These are phyloP conservation scores for Holothuria leucospilota DNA, from an alignment of 53 echinoderm and acorn worm genomes.

Conservation along the genomic window DNA sequence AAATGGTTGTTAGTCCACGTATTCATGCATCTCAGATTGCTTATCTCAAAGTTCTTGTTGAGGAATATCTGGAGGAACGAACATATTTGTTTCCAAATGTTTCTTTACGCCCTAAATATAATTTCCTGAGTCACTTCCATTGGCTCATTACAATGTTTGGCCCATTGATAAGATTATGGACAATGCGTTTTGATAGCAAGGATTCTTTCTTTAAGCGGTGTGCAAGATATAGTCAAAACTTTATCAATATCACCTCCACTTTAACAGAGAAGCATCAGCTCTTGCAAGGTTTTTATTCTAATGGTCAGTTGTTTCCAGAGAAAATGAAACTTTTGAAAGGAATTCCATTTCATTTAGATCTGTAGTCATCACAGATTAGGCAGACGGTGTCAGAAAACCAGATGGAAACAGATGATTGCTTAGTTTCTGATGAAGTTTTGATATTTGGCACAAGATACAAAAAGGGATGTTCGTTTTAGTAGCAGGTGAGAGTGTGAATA, in stretches of 20 bases:
- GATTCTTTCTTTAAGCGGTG: slow-evolving; percentile 22
- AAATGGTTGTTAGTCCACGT: slow-evolving; percentile 50
- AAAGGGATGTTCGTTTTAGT: no score
- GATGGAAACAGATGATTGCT: no score
- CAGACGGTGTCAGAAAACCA: no score
- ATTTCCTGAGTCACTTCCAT: slow-evolving; percentile 53
- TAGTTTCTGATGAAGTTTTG: no score
- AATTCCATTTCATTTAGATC: no score
- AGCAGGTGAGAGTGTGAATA: no score
- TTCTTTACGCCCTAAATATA: slow-evolving; percentile 66
- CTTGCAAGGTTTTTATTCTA: slow-evolving; percentile 42
- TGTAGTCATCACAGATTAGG: no score
- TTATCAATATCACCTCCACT: slow-evolving; percentile 29
- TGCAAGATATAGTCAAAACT: background rate
- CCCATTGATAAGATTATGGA: slow-evolving; percentile 3
- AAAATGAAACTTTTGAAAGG: background rate
- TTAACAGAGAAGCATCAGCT: slow-evolving; percentile 47
- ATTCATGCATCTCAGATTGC: slow-evolving; percentile 60
- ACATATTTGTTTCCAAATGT: slow-evolving; percentile 52
- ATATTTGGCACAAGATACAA: no score
- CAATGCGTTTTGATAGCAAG: slow-evolving; percentile 5
- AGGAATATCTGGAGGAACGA: slow-evolving; percentile 67
- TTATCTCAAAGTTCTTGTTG: slow-evolving; percentile 59
- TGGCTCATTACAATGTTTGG: background rate
- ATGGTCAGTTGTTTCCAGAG: slow-evolving; percentile 40